Evolutionary conservation across 2,888 invertebrate genomes (phyloP).

Genomic region (Polymixis lichenea): DNA sequence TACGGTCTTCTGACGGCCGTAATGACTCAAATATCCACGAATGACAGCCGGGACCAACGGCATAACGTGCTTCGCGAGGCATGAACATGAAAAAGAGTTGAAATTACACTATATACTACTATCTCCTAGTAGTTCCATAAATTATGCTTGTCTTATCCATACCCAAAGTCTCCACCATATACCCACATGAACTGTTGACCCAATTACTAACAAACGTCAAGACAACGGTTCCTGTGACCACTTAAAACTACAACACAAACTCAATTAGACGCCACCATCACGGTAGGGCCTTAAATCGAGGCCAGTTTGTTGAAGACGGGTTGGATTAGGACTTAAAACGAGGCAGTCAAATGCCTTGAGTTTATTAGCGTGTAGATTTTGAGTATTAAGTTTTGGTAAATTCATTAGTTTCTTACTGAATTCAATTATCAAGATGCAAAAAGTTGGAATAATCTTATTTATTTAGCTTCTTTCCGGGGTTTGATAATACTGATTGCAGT

Average conservation of each 20-base stretch:
- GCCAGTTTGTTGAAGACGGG: constrained; percentile 43
- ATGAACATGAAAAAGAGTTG: no score
- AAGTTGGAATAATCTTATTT: neutral
- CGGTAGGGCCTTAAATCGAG: constrained; percentile 42
- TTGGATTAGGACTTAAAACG: constrained; percentile 29
- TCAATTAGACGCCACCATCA: constrained; percentile 66
- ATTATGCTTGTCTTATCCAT: constrained; percentile 20
- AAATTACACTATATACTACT: neutral
- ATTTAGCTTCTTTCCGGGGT: neutral
- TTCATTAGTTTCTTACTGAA: neutral
- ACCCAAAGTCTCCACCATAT: constrained; percentile 5
- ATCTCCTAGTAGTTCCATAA: neutral
- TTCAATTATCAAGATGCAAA: neutral
- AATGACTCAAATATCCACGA: no score
- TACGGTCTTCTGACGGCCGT: no score
- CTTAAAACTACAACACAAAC: constrained; percentile 68
- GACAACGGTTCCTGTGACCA: constrained; percentile 63
- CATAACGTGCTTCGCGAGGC: no score
- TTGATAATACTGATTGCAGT: neutral
- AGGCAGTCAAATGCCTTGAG: neutral
- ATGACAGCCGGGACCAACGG: no score
- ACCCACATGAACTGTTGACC: constrained; percentile 65
- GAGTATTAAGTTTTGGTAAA: neutral
- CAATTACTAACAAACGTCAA: constrained; percentile 60
- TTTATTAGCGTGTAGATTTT: constrained; percentile 17